Conservation (phyloP, 2,888 invertebrate species). For the Silvanus unidentatus region DNA sequence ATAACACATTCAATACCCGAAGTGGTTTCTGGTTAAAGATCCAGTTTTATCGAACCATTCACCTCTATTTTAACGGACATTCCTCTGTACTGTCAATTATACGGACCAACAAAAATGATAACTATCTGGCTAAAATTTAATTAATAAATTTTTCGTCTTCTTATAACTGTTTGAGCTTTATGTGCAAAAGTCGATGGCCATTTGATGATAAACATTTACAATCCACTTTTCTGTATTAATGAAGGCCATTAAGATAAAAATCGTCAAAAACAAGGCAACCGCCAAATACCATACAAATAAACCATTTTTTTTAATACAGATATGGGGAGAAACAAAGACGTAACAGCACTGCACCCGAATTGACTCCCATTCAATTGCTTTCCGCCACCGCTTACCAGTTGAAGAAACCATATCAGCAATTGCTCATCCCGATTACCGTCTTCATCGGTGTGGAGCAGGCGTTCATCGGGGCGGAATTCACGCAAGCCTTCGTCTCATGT, state of each 20-base stretch:
- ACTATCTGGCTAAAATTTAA: no score
- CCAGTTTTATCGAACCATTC: no score
- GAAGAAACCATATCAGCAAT: conserved; percentile 84
- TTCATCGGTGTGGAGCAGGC: conserved; percentile 98
- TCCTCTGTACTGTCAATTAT: no score
- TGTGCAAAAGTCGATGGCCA: conserved; percentile 15
- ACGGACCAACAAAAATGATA: no score
- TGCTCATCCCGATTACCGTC: conserved; percentile 89
- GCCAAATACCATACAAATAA: no score
- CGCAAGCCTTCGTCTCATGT: conserved; percentile 65
- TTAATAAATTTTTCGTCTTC: no score
- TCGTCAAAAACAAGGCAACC: no score
- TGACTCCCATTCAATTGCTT: conserved; percentile 73
- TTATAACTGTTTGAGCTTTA: not conserved
- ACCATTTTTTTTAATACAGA: conserved; percentile 51
- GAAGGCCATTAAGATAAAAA: not conserved
- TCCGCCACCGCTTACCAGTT: conserved; percentile 87
- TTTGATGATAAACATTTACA: conserved; percentile 1
- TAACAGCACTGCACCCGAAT: conserved; percentile 66
- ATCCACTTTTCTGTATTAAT: not conserved
- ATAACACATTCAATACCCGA: no score
- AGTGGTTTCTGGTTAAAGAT: no score
- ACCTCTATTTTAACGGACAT: no score
- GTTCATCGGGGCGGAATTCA: conserved; percentile 88
- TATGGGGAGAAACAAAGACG: conserved; percentile 81